A percentile compares a stretch with the other conserved stretches of the same genome.
These are phyloP conservation scores for Chaetogeoica ovagalla DNA, from an alignment of 2,888 invertebrate genomes.

Conservation along the genomic window DNA sequence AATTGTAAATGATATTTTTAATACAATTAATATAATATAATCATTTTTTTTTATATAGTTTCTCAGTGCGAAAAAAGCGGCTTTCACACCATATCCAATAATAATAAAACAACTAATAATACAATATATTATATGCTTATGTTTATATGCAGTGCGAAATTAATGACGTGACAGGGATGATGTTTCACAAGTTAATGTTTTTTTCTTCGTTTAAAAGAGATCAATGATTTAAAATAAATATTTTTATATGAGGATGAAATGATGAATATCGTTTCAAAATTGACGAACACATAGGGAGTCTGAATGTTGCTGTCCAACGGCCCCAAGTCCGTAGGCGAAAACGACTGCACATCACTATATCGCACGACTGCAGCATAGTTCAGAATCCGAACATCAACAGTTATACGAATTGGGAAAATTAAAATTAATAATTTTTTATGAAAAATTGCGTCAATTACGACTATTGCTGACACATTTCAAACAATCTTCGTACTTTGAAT, in stretches of 20 bases:
- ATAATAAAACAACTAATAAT: slow-evolving; percentile 25
- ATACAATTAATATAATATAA: slow-evolving; percentile 1
- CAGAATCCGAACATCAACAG: no score
- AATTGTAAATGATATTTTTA: neutral
- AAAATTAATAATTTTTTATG: no score
- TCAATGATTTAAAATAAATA: slow-evolving; percentile 11
- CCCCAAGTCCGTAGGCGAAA: neutral
- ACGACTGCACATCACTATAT: neutral
- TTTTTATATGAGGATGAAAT: slow-evolving; percentile 3
- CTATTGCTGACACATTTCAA: no score
- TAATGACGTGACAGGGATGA: slow-evolving; percentile 30
- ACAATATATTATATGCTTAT: slow-evolving; percentile 1
- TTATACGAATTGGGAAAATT: no score
- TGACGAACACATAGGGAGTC: slow-evolving; percentile 40
- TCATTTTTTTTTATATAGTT: neutral
- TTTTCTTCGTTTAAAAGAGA: slow-evolving; percentile 28
- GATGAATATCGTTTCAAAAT: slow-evolving; percentile 24
- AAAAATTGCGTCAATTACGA: no score
- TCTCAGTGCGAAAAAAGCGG: slow-evolving; percentile 10
- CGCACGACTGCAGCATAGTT: no score
- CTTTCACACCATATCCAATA: slow-evolving; percentile 15
- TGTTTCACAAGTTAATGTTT: slow-evolving; percentile 5
- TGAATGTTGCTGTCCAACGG: neutral
- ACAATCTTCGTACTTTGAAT: no score
- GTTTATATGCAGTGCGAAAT: slow-evolving; percentile 21